A percentile compares a stretch with the other conserved stretches of the same genome.
phyloP scores from a whole-genome alignment of 2,888 invertebrate species.

The Ecliptopera silaceata region DNA sequence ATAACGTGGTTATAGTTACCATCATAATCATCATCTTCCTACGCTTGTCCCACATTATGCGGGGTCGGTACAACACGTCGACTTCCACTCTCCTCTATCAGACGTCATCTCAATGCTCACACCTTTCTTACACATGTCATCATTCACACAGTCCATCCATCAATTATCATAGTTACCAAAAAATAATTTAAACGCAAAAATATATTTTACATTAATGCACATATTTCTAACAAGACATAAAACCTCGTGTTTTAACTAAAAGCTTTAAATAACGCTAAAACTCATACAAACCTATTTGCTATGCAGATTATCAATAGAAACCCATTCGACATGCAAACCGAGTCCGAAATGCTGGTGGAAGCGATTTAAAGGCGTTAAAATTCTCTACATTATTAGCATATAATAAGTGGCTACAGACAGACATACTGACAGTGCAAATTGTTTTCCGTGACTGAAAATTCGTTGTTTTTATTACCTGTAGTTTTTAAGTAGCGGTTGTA shows the following conservation, averaged over 20 bases:
- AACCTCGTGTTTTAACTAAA: neutral
- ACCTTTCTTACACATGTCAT: no score
- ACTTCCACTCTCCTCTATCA: no score
- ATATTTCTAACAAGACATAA: neutral
- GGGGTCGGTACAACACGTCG: no score
- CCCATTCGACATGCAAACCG: constrained; percentile 31
- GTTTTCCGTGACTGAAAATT: constrained; percentile 27
- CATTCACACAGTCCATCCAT: no score
- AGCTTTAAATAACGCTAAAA: constrained; percentile 11
- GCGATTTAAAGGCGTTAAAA: constrained; percentile 34
- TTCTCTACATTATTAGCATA: constrained; percentile 36
- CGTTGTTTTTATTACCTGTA: constrained; percentile 6
- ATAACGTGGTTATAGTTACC: no score
- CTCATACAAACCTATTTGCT: constrained; percentile 22
- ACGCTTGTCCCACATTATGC: no score
- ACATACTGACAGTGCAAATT: constrained; percentile 35
- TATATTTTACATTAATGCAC: neutral
- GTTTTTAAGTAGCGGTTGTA: neutral
- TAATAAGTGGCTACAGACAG: constrained; percentile 36
- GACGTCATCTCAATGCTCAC: no score
- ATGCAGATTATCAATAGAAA: constrained; percentile 36
- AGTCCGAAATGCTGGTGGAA: constrained; percentile 19
- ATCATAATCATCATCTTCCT: no score
- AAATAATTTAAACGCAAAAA: no score
- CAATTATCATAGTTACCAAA: no score